Evolutionary conservation across 2,888 invertebrate genomes (phyloP).

Genomic region (Pollenia amentaria): DNA sequence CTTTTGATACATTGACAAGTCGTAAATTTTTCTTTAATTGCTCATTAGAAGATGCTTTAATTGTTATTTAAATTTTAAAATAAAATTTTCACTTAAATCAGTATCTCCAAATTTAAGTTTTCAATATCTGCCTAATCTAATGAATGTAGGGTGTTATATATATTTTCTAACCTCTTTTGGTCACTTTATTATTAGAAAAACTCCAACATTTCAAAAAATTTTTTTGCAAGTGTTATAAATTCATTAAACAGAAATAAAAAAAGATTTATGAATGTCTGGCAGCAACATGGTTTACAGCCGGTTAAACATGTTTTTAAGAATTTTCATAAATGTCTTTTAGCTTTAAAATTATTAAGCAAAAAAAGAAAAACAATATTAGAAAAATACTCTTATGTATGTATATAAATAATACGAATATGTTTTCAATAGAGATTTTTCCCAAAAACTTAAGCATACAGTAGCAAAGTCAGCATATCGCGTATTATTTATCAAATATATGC

Average conservation of each 20-base stretch:
- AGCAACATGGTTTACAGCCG: constrained; percentile 47
- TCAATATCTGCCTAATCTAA: too few species aligned
- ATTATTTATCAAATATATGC: constrained; percentile 24
- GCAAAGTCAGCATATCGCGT: not conserved
- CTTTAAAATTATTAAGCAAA: not conserved
- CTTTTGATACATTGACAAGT: too few species aligned
- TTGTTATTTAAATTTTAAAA: too few species aligned
- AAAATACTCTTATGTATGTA: not conserved
- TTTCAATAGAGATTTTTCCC: constrained; percentile 21
- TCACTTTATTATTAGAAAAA: not conserved
- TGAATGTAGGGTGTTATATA: constrained; percentile 5
- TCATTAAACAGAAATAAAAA: constrained; percentile 37
- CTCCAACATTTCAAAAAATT: not conserved
- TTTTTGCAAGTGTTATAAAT: constrained; percentile 52
- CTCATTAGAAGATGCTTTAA: too few species aligned
- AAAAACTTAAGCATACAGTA: not conserved
- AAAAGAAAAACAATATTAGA: not conserved
- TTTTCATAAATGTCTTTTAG: constrained; percentile 60
- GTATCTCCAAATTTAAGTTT: not conserved
- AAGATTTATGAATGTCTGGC: not conserved
- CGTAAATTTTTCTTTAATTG: too few species aligned
- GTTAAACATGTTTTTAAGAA: constrained; percentile 62
- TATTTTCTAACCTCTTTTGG: not conserved
- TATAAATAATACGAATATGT: not conserved
- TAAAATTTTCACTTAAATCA: too few species aligned